Base-by-base conservation (phyloP, 2,888 invertebrate species). In the Caenorhabditis japonica region DNA sequence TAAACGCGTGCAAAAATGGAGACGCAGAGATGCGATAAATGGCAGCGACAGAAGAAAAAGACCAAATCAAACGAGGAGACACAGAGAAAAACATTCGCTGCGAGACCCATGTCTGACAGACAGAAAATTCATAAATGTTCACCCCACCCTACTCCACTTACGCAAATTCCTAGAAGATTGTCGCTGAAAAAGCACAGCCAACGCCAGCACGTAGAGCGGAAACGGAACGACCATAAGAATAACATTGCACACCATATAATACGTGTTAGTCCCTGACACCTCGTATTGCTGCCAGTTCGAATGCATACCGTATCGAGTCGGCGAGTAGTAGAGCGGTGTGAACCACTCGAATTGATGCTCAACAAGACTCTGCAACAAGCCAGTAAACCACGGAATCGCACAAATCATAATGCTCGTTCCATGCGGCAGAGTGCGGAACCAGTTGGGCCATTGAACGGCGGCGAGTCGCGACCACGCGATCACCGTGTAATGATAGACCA, bases 261-360 rank as follows among this genome's bases (percentile, higher is more conserved):
- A 83, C 8, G 76, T 60, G 43, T 78, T 61, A 4, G 83, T 82
- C 5, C 83, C 83, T 33, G 58, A 58, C 3, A 46, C 44, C 25
- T 72, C 73, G 51, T 77, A 79, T 30, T 52, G 43, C 17, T 64
- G 41, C 83, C 83, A 83, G 58, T 83, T 74, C 3, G 80, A 71
- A 33, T 77, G 76, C 74, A 82, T 77, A 33, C 83, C 83, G 51
- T 81, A 83, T 17, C 69, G 51, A 10, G 70, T 52, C 8, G 83
- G 78, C 27, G 76, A 79, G 60, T 81, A 83, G 70, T 79, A 78
- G 21, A 83, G 72, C 2, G 80, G 78, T 23, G 81, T 77, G 69
- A 83, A 83, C 81, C 82, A 80, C 2, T 75, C 61, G 49, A 81
- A 83, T 76, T 82, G 83, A 77, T 82, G 83, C 55, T 83, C 83